These are phyloP conservation scores for Oxygymnocypris stewartii DNA, from an alignment of 2,113 vertebrate species.

Conservation along the genomic window DNA sequence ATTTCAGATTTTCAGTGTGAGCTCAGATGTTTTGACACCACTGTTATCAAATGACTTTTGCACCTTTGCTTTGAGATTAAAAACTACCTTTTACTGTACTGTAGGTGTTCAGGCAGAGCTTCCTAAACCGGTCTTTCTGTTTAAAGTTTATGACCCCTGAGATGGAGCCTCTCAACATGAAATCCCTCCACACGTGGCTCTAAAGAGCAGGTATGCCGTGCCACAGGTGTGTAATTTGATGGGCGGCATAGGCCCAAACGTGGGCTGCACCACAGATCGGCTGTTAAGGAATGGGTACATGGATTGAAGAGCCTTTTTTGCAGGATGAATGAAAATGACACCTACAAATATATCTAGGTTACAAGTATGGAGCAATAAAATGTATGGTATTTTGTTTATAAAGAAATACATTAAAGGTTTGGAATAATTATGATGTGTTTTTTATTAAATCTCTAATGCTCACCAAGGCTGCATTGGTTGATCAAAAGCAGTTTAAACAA, in stretches of 20 bases:
- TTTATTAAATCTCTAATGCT: not conserved
- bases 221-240: constrained; percentile 48
- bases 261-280: not conserved
- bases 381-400: not conserved
- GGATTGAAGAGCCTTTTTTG: not conserved
- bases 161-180: constrained; percentile 62
- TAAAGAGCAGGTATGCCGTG: constrained; percentile 57
- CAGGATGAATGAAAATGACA: constrained; percentile 14
- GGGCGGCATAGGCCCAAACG: constrained; percentile 41
- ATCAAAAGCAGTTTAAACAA: not conserved
- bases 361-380: constrained; percentile 1
- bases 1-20: not conserved
- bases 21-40: not conserved
- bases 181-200: constrained; percentile 63
- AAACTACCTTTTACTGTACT: not conserved
- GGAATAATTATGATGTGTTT: not conserved
- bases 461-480: not conserved
- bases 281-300: not conserved
- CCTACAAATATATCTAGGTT: constrained; percentile 8
- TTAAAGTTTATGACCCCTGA: constrained; percentile 22
- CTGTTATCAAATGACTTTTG: not conserved
- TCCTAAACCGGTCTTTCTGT: constrained; percentile 62
- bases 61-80: not conserved
- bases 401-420: not conserved
- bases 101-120: constrained; percentile 52